phyloP scores from a whole-genome alignment of 2,797 vertebrate genomes.

The Clarias platycephalus region DNA sequence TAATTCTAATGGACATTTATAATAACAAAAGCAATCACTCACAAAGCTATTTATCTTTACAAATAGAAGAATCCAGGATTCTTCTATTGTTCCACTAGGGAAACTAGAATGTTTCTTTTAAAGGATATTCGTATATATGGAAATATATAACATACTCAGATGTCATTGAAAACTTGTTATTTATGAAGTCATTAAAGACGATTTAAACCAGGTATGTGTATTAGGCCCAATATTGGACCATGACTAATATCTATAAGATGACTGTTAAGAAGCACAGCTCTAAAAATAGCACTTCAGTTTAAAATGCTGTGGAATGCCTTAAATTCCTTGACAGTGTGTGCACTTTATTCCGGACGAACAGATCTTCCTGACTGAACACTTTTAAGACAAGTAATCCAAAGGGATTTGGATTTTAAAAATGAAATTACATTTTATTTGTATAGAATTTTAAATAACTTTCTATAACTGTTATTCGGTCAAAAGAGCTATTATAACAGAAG shows the following conservation, averaged over 20 bases:
- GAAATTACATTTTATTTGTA: too few relatives aligned
- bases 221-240: background rate
- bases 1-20: background rate
- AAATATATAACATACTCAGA: background rate
- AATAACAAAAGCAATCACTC: background rate
- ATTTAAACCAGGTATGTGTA: background rate
- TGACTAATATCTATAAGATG: background rate
- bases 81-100: too few relatives aligned
- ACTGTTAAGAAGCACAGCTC: background rate
- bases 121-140: background rate
- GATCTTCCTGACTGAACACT: background rate
- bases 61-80: background rate
- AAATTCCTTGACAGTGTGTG: conserved; percentile 3
- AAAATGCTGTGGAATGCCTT: conserved; percentile 16
- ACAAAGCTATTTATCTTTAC: background rate
- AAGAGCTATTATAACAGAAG: too few relatives aligned
- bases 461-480: too few relatives aligned
- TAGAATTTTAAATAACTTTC: too few relatives aligned
- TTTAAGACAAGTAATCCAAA: background rate
- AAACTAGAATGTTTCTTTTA: background rate
- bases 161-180: background rate
- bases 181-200: background rate
- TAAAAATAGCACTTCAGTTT: conserved; percentile 10
- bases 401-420: too few relatives aligned
- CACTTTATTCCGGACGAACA: background rate